phyloP scores from a whole-genome alignment of 2,888 invertebrate species.

The Caenorhabditis uteleia region DNA sequence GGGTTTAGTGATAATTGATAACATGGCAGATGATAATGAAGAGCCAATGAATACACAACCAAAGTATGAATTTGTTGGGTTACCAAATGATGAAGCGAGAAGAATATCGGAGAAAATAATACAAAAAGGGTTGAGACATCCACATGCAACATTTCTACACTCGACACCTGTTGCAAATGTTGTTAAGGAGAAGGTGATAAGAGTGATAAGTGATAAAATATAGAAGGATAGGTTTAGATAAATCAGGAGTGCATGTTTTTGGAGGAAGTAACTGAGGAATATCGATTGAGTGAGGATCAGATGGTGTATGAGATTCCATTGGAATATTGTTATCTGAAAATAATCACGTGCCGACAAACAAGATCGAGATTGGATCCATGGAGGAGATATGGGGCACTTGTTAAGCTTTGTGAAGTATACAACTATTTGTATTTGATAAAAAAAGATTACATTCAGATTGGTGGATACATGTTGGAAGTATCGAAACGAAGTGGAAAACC shows the following conservation, averaged over 20 bases:
- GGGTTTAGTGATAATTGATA: too few species aligned
- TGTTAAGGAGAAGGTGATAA: not conserved
- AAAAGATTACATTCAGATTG: constrained; percentile 13
- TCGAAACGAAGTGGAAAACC: constrained; percentile 9
- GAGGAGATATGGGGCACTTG: constrained; percentile 30
- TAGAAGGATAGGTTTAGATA: too few species aligned
- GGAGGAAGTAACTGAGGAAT: not conserved
- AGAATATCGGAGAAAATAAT: not conserved
- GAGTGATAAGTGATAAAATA: too few species aligned
- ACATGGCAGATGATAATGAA: too few species aligned
- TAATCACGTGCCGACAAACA: constrained; percentile 5
- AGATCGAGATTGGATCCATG: constrained; percentile 35
- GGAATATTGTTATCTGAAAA: constrained; percentile 12
- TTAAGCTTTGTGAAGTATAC: constrained; percentile 27
- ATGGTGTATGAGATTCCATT: constrained; percentile 22
- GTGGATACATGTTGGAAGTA: constrained; percentile 19
- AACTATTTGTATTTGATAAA: not conserved
- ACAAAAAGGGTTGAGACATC: constrained; percentile 2
- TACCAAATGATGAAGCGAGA: not conserved
- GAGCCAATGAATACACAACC: not conserved
- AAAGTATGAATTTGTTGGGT: not conserved
- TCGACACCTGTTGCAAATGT: constrained; percentile 5
- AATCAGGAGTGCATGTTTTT: not conserved
- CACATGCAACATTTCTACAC: not conserved
- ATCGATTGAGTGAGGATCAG: not conserved